These are phyloP conservation scores for Chymomyza costata DNA, from an alignment of 1,140 invertebrate species.

Conservation along the genomic window DNA sequence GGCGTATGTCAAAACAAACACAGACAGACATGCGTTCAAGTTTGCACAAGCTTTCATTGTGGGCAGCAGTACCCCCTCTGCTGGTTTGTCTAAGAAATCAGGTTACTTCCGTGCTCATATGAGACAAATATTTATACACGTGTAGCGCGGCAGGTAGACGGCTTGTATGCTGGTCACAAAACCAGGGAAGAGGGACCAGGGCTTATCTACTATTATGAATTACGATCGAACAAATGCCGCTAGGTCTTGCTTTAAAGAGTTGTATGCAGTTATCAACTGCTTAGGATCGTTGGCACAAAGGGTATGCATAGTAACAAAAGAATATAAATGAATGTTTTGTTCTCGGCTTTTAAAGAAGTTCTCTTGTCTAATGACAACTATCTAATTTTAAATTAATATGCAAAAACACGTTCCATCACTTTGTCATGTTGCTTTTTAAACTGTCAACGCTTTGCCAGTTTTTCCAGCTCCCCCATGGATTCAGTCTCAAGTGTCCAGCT, in stretches of 20 bases:
- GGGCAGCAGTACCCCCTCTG: too few species aligned
- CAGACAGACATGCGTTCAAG: constrained; percentile 58
- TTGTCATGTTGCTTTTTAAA: too few species aligned
- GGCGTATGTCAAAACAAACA: constrained; percentile 30
- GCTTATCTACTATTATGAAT: constrained; percentile 24
- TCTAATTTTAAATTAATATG: constrained; percentile 22
- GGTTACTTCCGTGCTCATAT: constrained; percentile 55
- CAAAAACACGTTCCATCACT: constrained; percentile 32
- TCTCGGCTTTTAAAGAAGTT: neutral
- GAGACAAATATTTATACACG: constrained; percentile 56
- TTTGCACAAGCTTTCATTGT: too few species aligned
- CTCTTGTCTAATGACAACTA: constrained; percentile 2
- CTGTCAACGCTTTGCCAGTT: neutral
- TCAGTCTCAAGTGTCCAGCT: constrained; percentile 17
- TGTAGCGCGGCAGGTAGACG: constrained; percentile 63
- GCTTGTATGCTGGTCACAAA: neutral
- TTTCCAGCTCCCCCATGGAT: neutral
- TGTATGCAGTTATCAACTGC: constrained; percentile 21
- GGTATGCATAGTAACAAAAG: too few species aligned
- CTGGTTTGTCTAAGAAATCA: constrained; percentile 57
- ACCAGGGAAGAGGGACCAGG: constrained; percentile 14
- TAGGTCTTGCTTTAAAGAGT: too few species aligned
- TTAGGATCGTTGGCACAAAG: constrained; percentile 18
- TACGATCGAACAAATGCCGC: constrained; percentile 17
- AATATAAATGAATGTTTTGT: neutral